These are phyloP conservation scores for Mystacornis crossleyi DNA, from an alignment of 2,113 vertebrate species.

Conservation along the genomic window DNA sequence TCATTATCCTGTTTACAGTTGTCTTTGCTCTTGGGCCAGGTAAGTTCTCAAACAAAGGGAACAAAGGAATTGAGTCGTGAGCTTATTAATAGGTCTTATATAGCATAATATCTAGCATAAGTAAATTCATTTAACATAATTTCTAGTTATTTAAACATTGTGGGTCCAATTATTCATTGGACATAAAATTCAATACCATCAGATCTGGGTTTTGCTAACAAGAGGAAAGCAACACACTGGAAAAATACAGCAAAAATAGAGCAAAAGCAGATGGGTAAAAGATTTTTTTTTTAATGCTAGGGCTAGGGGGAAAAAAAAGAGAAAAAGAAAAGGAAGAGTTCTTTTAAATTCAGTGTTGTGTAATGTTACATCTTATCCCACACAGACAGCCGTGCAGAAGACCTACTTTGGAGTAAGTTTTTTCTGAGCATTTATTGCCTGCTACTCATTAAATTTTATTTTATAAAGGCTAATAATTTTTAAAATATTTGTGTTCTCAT, in stretches of 20 bases:
- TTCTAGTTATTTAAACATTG: neutral
- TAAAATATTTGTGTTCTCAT: neutral
- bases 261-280: neutral
- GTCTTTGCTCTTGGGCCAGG: conserved; percentile 80
- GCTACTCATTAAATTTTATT: neutral
- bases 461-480: neutral
- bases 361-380: neutral
- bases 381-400: neutral
- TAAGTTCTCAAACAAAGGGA: conserved; percentile 15
- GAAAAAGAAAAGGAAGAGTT: neutral
- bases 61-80: neutral
- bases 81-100: neutral
- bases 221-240: neutral
- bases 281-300: neutral
- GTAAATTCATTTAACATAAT: neutral
- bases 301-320: rapidly evolving
- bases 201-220: neutral
- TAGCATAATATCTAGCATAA: neutral
- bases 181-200: neutral
- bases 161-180: neutral
- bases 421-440: neutral
- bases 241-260: conserved; percentile 25
- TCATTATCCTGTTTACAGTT: conserved; percentile 79
- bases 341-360: neutral
- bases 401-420: neutral